Conservation (phyloP, 2,888 invertebrate genomes). For the Drosophila neonasuta region DNA sequence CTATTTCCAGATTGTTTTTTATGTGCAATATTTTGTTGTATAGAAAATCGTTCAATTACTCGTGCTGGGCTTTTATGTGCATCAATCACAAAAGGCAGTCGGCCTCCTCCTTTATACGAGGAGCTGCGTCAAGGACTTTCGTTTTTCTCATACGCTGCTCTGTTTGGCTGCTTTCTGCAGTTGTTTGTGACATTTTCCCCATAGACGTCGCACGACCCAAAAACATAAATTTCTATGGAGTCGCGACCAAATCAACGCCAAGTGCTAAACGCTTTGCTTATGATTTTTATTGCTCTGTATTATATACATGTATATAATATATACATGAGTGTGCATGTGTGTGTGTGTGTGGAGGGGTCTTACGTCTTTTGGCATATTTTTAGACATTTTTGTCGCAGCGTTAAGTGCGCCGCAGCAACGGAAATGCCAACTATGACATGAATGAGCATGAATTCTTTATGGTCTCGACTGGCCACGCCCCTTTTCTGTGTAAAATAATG, state of each 20-base stretch:
- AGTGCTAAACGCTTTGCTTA: constrained; percentile 64
- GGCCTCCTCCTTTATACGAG: constrained; percentile 7
- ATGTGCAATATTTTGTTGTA: constrained; percentile 8
- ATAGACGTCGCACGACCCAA: constrained; percentile 49
- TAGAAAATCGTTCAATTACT: constrained; percentile 51
- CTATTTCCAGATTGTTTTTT: constrained; percentile 2
- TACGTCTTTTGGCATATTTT: constrained; percentile 58
- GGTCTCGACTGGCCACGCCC: constrained; percentile 36
- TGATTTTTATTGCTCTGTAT: constrained; percentile 61
- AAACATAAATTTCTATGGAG: constrained; percentile 57
- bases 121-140: constrained; percentile 22
- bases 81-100: constrained; percentile 24
- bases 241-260: constrained; percentile 61
- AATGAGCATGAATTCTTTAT: constrained; percentile 60
- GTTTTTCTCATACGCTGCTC: constrained; percentile 1
- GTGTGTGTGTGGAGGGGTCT: constrained; percentile 15
- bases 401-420: constrained; percentile 51
- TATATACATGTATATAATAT: constrained; percentile 2
- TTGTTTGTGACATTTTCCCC: constrained; percentile 16
- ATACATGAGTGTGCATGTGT: background rate
- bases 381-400: constrained; percentile 52
- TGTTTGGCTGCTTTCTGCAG: background rate
- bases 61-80: constrained; percentile 45
- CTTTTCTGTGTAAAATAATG: constrained; percentile 22
- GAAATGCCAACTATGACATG: constrained; percentile 42